Percentiles rank a stretch among this genome's conserved stretches.
Evolutionary conservation across 2,888 invertebrate species (phyloP).

Genomic region (Nebria brevicollis): DNA sequence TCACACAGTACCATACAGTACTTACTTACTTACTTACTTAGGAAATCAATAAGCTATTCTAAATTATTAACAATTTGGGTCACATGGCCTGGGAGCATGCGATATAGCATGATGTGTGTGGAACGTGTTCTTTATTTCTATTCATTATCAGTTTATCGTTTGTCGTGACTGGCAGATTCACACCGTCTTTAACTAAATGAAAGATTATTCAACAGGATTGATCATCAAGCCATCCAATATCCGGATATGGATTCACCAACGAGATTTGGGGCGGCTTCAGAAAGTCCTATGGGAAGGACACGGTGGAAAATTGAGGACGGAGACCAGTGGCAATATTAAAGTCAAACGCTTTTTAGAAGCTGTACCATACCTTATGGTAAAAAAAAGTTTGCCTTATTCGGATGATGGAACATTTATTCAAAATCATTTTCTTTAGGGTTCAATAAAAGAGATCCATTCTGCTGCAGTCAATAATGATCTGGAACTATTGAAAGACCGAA

Average conservation of each 20-base stretch:
- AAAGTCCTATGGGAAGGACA: constrained; percentile 92
- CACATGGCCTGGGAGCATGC: constrained; percentile 31
- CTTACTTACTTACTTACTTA: constrained; percentile 16
- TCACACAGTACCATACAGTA: constrained; percentile 7
- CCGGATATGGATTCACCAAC: constrained; percentile 95
- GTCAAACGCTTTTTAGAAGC: constrained; percentile 88
- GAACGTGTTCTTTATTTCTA: not conserved
- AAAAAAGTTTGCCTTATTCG: constrained; percentile 45
- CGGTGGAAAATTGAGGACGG: constrained; percentile 82
- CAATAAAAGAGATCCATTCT: constrained; percentile 83
- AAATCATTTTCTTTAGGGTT: constrained; percentile 67
- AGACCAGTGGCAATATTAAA: constrained; percentile 84
- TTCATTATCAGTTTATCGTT: constrained; percentile 38
- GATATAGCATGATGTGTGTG: constrained; percentile 36
- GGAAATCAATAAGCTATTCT: constrained; percentile 35
- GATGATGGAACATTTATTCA: not conserved
- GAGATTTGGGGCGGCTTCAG: constrained; percentile 86
- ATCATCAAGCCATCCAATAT: constrained; percentile 89
- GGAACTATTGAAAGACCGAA: constrained; percentile 73
- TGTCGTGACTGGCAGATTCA: constrained; percentile 23
- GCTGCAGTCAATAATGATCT: constrained; percentile 82
- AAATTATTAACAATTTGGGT: constrained; percentile 43
- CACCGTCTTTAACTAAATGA: constrained; percentile 44
- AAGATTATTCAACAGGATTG: constrained; percentile 67
- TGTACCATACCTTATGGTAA: constrained; percentile 94